Percentiles rank a stretch among this genome's conserved stretches.
phyloP scores from a whole-genome alignment of 1,140 invertebrate genomes.

The Zaprionus africanus region DNA sequence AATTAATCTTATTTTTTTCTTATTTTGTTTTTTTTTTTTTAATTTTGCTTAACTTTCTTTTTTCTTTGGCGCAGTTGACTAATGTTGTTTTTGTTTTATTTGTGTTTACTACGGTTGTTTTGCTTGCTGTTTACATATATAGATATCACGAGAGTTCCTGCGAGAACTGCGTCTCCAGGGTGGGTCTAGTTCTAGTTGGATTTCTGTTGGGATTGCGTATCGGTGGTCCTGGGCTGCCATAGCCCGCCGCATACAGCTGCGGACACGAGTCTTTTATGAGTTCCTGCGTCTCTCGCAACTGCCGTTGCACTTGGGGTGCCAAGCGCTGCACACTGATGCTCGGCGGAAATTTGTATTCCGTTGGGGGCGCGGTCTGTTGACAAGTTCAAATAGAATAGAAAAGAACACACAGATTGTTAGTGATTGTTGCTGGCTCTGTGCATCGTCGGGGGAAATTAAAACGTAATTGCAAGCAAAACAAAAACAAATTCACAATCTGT shows the following conservation, averaged over 20 bases:
- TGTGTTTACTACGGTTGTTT: conserved; percentile 43
- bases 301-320: conserved; percentile 83
- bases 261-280: conserved; percentile 84
- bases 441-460: neutral
- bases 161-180: conserved; percentile 84
- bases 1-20: conserved; percentile 35
- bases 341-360: conserved; percentile 83
- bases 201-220: conserved; percentile 83
- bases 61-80: conserved; percentile 76
- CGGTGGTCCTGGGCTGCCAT: conserved; percentile 83
- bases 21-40: conserved; percentile 39
- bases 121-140: conserved; percentile 81
- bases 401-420: conserved; percentile 1
- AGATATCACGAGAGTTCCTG: conserved; percentile 85
- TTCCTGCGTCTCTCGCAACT: conserved; percentile 84
- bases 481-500: neutral
- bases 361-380: conserved; percentile 59
- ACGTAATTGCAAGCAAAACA: neutral
- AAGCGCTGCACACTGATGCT: conserved; percentile 83
- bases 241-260: conserved; percentile 83
- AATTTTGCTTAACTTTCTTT: conserved; percentile 67
- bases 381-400: conserved; percentile 1
- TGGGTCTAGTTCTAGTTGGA: conserved; percentile 83
- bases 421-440: neutral
- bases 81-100: conserved; percentile 37